Conservation (phyloP, 2,113 vertebrate species). For the Verasper variegatus region DNA sequence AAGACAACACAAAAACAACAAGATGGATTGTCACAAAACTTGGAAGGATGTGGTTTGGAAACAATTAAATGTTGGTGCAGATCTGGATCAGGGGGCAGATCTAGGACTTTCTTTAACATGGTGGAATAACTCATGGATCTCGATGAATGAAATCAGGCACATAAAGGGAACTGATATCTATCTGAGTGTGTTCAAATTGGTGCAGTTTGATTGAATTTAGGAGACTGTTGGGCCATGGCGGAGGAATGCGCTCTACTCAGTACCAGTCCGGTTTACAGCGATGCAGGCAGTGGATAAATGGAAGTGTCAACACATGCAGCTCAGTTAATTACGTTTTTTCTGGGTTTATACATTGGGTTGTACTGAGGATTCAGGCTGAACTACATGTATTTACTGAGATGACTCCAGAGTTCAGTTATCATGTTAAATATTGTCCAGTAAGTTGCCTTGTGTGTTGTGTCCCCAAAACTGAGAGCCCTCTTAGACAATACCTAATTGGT, state of each 20-base stretch:
- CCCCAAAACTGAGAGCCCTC: background rate
- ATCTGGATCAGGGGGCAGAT: background rate
- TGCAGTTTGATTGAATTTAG: background rate
- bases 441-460: background rate
- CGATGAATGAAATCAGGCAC: background rate
- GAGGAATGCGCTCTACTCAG: too few species aligned
- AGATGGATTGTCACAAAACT: background rate
- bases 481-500: background rate
- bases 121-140: background rate
- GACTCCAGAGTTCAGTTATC: too few species aligned
- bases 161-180: background rate
- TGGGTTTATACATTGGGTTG: too few species aligned
- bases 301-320: too few species aligned
- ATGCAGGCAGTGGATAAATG: too few species aligned
- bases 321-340: too few species aligned
- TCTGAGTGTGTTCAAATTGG: background rate
- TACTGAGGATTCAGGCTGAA: too few species aligned
- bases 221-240: too few species aligned
- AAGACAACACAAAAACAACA: background rate
- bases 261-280: too few species aligned
- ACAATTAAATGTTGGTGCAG: background rate
- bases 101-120: background rate
- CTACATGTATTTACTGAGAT: too few species aligned
- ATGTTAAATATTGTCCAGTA: too few species aligned
- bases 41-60: background rate